A percentile compares a stretch with the other conserved stretches of the same genome.
phyloP scores from a whole-genome alignment of 2,888 invertebrate genomes.

The Mallateleia sp. region DNA sequence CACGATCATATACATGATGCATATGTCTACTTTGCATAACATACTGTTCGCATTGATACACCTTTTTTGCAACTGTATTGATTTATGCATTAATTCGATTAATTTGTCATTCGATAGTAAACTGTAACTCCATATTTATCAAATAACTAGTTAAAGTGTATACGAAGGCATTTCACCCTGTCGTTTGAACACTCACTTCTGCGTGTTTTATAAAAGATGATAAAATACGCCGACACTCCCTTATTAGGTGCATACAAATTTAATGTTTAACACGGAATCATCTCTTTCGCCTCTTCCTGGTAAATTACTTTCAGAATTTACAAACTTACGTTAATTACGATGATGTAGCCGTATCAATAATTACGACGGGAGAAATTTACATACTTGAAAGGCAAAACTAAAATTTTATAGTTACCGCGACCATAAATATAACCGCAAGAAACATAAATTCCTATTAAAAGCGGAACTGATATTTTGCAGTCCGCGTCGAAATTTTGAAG shows the following conservation, averaged over 20 bases:
- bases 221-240: constrained; percentile 14
- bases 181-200: no score
- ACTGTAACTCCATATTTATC: no score
- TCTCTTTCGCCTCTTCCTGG: constrained; percentile 1
- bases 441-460: constrained; percentile 23
- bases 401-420: constrained; percentile 11
- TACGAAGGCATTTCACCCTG: no score
- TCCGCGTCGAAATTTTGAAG: neutral
- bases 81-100: no score
- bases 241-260: constrained; percentile 39
- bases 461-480: constrained; percentile 39
- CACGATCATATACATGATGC: no score
- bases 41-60: no score
- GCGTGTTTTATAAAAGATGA: no score
- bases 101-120: no score
- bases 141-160: no score
- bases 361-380: constrained; percentile 35
- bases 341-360: constrained; percentile 31
- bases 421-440: constrained; percentile 7
- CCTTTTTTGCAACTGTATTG: no score
- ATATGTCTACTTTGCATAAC: no score
- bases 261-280: constrained; percentile 17
- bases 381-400: constrained; percentile 22
- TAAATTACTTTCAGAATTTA: constrained; percentile 31
- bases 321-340: constrained; percentile 38